Base-by-base conservation (phyloP, 92 coral and sea anemone genomes). In the Epizoanthus illoricatus region DNA sequence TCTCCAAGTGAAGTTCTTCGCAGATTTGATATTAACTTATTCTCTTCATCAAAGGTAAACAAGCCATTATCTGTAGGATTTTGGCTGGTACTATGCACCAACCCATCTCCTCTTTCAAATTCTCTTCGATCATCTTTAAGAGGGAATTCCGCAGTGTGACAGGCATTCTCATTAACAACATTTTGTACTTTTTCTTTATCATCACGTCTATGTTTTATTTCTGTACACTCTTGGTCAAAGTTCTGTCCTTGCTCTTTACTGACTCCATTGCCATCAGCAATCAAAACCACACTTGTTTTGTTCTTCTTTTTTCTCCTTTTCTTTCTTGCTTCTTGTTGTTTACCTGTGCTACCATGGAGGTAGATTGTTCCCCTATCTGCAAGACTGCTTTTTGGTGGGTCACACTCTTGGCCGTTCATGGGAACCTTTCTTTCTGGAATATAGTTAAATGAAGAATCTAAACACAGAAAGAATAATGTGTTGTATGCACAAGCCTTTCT, bases 281-380 rank as follows among this genome's bases (percentile, higher is more conserved):
- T 93, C 86, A 84, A 74, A 81, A 85, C 97, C 3, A 93, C 94
- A 49, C 89, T 89, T 2, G 94, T 89, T 73, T 85, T 87, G 47
- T 76, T 89, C 49, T 83, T 91, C 81, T 92, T 92, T 72, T 85
- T 88, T 76, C 66, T 84, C 81, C 87, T 91, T 68, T 84, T 89
- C 92, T 89, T 91, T 56, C 71, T 75, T 20, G 84, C 74, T 5
- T 85, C 86, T 84, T 71, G 58, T 54, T 81, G 61, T 61, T 84
- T 82, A 12, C 70, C 69, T 55, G 59, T 43, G 60, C 71, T 81
- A 52, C 24, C 79, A 39, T 11, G 20, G 16, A 89, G 58, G 21
- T 69, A 68, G 21, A 65, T 62, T 2, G 81, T 56, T 57, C 18
- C 85, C 10, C 23, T 59, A 40, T 33, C 81, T 0, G 67, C 64